Percentiles rank a stretch among this genome's conserved stretches.
Evolutionary conservation across 2,797 vertebrate genomes (phyloP).

Genomic region (Microtus agrestis): DNA sequence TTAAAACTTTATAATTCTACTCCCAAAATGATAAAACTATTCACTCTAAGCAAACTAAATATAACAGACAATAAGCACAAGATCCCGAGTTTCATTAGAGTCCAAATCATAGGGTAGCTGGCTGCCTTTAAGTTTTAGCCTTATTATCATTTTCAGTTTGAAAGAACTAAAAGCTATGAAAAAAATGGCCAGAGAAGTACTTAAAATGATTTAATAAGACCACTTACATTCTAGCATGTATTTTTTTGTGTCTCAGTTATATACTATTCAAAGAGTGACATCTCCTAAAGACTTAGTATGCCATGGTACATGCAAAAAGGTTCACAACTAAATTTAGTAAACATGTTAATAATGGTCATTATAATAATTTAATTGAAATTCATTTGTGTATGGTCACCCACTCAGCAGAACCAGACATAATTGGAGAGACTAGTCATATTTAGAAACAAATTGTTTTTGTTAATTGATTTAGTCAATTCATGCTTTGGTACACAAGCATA

Average conservation of each 20-base stretch:
- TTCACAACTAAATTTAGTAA: not conserved
- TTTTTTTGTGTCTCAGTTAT: slow-evolving; percentile 19
- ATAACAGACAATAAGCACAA: slow-evolving; percentile 27
- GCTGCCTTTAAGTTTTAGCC: not conserved
- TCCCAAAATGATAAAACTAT: slow-evolving; percentile 61
- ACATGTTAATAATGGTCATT: not conserved
- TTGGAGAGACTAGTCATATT: slow-evolving; percentile 36
- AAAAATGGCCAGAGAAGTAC: not conserved
- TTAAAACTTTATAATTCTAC: slow-evolving; percentile 45
- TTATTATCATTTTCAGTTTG: not conserved
- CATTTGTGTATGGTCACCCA: not conserved
- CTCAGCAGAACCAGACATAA: not conserved
- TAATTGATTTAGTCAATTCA: not conserved
- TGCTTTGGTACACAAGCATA: not conserved
- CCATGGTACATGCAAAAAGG: slow-evolving; percentile 12
- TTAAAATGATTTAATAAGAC: slow-evolving; percentile 30
- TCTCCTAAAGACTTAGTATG: not conserved
- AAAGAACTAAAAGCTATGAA: not conserved
- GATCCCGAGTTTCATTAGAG: not conserved
- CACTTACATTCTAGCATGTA: not conserved
- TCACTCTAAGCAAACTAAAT: slow-evolving; percentile 47
- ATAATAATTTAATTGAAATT: slow-evolving; percentile 43
- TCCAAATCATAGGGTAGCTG: slow-evolving; percentile 30
- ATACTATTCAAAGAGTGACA: not conserved
- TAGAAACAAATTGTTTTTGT: not conserved